Base-by-base conservation (phyloP, 2,888 invertebrate species). In the Pogonocherus hispidulus region DNA sequence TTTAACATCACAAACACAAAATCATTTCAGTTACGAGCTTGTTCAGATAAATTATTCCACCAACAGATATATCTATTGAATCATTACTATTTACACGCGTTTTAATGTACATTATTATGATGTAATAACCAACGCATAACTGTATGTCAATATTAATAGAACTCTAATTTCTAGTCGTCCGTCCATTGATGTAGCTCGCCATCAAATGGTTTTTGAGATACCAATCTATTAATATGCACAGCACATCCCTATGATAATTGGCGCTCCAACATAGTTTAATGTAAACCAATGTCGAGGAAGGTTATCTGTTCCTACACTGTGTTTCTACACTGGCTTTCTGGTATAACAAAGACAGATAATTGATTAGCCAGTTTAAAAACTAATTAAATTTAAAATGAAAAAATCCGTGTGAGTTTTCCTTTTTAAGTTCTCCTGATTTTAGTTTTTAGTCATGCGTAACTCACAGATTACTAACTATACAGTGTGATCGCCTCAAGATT, bases 151-250 rank as follows among this genome's bases (percentile, higher is more conserved):
- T 49, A 49, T 22, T 49, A 22, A 49, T 49, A 22, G 49, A n/a
- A 49, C 20, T n/a, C 6, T 22, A 11, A n/a, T 20, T 32, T 32
- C 23, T 32, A 9, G 2, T 11, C 20, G n/a, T 22, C n/a, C 19
- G n/a, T 22, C 49, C 4, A 22, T 49, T 49, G n/a, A 49, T 20
- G 22, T 49, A 19, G 20, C 49, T 22, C 20, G 20, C 49, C 9
- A 9, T 11, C n/a, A n/a, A n/a, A 22, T 49, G 19, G n/a, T 19
- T 32, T 49, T 49, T 49, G 20, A 49, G 49, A 49, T 49, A n/a
- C 11, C 19, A 22, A n/a, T n/a, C 20, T 49, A 22, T 49, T 49
- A 19, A 22, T 22, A 20, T 49, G 22, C 22, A 19, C 3, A 49
- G n/a, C 49, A 22, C 9, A 22, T 1, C n/a, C n/a, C n/a, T n/a